Evolutionary conservation across 2,797 vertebrate genomes (phyloP).

Genomic region (Cottoperca gobio): DNA sequence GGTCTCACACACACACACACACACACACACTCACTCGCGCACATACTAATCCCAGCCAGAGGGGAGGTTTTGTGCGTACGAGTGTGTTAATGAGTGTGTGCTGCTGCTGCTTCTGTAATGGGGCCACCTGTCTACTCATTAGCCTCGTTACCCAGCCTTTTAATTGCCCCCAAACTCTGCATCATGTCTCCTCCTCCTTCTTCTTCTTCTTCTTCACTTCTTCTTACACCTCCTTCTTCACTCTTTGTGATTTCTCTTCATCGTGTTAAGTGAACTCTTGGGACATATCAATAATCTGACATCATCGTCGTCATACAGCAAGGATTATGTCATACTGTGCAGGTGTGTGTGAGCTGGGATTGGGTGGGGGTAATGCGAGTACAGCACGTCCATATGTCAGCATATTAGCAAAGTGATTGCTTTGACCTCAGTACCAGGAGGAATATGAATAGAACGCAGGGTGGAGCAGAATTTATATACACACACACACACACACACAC

Average conservation of each 20-base stretch:
- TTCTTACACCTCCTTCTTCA: not conserved
- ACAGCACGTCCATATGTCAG: conserved; percentile 53
- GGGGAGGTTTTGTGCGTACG: conserved; percentile 64
- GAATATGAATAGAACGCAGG: conserved; percentile 40
- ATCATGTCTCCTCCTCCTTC: conserved; percentile 40
- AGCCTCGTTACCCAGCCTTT: conserved; percentile 76
- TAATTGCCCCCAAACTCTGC: conserved; percentile 73
- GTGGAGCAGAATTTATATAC: conserved; percentile 23
- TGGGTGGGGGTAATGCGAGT: conserved; percentile 41
- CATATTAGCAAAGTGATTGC: conserved; percentile 59
- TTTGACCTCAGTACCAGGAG: conserved; percentile 71
- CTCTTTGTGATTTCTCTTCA: conserved; percentile 31
- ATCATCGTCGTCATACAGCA: conserved; percentile 44
- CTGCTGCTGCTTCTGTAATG: conserved; percentile 62
- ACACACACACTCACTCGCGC: conserved; percentile 14
- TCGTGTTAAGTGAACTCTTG: conserved; percentile 43
- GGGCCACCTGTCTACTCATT: conserved; percentile 81
- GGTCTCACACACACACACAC: conserved; percentile 10
- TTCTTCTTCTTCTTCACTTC: not conserved
- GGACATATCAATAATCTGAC: conserved; percentile 67
- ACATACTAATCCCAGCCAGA: conserved; percentile 76
- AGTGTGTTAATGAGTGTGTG: conserved; percentile 65
- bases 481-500: not conserved
- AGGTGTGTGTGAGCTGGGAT: conserved; percentile 48
- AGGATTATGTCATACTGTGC: conserved; percentile 58